phyloP scores from a whole-genome alignment of 2,113 vertebrate genomes.

The Chaetorhynchus papuensis region DNA sequence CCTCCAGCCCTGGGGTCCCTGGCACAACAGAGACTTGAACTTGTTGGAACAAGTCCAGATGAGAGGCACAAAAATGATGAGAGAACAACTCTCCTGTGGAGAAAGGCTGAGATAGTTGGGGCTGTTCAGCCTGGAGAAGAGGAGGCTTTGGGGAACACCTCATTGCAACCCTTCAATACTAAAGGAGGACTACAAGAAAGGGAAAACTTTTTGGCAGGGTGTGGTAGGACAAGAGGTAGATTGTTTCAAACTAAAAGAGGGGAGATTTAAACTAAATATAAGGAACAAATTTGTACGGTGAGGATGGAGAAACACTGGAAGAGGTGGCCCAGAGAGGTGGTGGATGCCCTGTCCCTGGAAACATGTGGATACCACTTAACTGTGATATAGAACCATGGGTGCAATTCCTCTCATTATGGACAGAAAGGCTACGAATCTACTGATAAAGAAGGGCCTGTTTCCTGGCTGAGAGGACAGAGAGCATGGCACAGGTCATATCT shows the following conservation, averaged over 20 bases:
- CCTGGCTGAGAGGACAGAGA: not conserved
- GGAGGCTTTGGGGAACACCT: not conserved
- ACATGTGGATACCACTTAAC: not conserved
- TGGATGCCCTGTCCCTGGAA: not conserved
- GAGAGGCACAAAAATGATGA: not conserved
- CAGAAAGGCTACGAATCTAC: not conserved
- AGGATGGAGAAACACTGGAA: not conserved
- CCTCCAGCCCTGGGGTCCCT: not conserved
- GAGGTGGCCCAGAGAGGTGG: not conserved
- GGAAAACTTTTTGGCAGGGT: not conserved
- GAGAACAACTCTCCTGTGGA: not conserved
- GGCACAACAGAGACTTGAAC: not conserved
- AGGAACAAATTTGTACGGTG: not conserved
- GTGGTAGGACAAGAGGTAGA: not conserved
- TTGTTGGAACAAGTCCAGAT: not conserved
- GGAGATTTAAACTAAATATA: not conserved
- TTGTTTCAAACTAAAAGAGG: not conserved
- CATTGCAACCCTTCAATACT: not conserved
- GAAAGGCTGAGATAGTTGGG: not conserved
- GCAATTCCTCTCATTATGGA: not conserved
- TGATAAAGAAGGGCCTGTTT: not conserved
- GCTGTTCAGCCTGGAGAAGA: not conserved
- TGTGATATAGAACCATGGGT: not conserved
- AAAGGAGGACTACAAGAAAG: not conserved
- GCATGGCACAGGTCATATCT: not conserved